Evolutionary conservation across 1,140 invertebrate genomes (phyloP).

Genomic region (Bicyclus anynana): DNA sequence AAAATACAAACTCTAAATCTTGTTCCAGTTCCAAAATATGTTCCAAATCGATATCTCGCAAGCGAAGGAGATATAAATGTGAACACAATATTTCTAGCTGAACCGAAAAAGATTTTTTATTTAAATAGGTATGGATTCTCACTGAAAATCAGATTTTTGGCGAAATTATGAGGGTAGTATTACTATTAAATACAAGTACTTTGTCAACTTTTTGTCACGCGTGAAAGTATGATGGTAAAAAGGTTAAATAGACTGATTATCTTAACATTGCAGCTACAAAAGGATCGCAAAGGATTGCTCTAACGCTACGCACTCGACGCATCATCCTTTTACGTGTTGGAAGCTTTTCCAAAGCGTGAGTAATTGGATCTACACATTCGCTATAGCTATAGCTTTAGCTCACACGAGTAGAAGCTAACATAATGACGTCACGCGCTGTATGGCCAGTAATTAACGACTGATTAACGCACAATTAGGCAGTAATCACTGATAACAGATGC

Average conservation of each 20-base stretch:
- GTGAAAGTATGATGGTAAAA: too few relatives aligned
- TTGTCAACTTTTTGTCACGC: too few relatives aligned
- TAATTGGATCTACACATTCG: slow-evolving; percentile 33
- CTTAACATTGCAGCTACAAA: not conserved
- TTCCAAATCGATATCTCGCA: too few relatives aligned
- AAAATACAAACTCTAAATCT: too few relatives aligned
- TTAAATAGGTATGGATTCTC: too few relatives aligned
- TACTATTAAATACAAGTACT: too few relatives aligned
- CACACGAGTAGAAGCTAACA: slow-evolving; percentile 34
- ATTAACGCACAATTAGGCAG: slow-evolving; percentile 62
- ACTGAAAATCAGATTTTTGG: too few relatives aligned
- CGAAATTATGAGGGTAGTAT: too few relatives aligned
- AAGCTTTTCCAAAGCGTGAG: slow-evolving; percentile 22
- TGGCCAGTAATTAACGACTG: slow-evolving; percentile 52
- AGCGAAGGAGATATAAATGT: too few relatives aligned
- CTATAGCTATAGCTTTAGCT: slow-evolving; percentile 28
- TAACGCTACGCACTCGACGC: not conserved
- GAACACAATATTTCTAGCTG: too few relatives aligned
- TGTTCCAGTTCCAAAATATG: too few relatives aligned
- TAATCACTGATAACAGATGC: slow-evolving; percentile 56
- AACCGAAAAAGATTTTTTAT: too few relatives aligned
- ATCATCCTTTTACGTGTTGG: not conserved
- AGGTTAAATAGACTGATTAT: not conserved
- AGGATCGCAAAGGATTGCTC: not conserved
- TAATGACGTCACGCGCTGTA: slow-evolving; percentile 55